Evolutionary conservation across 92 coral and sea anemone species (phyloP).

Genomic region (Ricordea florida): DNA sequence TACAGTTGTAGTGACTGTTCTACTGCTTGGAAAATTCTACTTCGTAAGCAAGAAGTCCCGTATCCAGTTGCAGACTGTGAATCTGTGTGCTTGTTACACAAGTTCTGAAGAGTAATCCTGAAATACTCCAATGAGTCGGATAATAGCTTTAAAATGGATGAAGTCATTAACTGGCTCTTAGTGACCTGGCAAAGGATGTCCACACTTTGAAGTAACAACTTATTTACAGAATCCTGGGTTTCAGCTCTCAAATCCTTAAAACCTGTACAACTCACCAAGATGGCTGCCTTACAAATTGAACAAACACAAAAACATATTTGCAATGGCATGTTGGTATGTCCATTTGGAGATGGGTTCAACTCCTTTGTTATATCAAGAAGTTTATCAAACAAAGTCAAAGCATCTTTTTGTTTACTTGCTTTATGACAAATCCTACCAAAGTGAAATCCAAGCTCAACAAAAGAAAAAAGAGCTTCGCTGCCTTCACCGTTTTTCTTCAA

Average conservation of each 20-base stretch:
- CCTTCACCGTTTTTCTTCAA: neutral
- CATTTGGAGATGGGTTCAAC: slow-evolving; percentile 1
- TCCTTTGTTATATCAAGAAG: slow-evolving; percentile 35
- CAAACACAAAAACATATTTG: slow-evolving; percentile 42
- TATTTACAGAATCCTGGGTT: neutral
- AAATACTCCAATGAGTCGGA: slow-evolving; percentile 56
- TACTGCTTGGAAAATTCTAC: slow-evolving; percentile 24
- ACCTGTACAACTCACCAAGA: neutral
- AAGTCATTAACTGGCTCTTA: neutral
- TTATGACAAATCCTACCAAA: slow-evolving; percentile 58
- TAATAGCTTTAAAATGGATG: neutral
- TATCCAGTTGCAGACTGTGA: neutral
- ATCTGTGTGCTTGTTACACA: neutral
- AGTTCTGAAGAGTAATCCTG: slow-evolving; percentile 38
- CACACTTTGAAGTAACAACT: neutral
- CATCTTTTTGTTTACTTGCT: slow-evolving; percentile 33
- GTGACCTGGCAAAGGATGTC: neutral
- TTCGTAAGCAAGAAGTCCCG: neutral
- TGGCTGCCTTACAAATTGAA: slow-evolving; percentile 15
- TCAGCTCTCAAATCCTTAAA: neutral
- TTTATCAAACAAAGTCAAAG: slow-evolving; percentile 45
- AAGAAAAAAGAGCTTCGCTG: slow-evolving; percentile 1
- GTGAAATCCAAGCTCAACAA: slow-evolving; percentile 78
- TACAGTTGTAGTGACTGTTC: slow-evolving; percentile 6
- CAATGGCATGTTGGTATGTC: neutral